Percentiles rank a stretch among this genome's conserved stretches.
Conservation (phyloP, 2,113 vertebrate genomes). For the Leucopsar rothschildi region DNA sequence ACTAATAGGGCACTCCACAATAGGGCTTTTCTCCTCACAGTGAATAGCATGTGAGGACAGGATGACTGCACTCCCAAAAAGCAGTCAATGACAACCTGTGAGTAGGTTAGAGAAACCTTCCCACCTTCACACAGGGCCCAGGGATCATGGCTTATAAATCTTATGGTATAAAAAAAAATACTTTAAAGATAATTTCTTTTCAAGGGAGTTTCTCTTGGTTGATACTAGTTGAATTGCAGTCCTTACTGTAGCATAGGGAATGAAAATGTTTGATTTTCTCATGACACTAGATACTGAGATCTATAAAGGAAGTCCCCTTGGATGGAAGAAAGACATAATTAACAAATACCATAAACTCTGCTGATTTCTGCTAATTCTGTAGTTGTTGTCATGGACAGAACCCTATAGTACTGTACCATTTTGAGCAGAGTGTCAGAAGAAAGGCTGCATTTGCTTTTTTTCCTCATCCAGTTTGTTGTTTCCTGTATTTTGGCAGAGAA, state of each 20-base stretch:
- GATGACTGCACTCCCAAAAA: not conserved
- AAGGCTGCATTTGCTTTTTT: not conserved
- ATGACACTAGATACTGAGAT: not conserved
- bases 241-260: not conserved
- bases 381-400: not conserved
- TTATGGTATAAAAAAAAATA: not conserved
- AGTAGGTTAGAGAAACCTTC: not conserved
- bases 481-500: not conserved
- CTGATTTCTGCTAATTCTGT: not conserved
- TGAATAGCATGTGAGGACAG: not conserved
- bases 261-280: not conserved
- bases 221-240: not conserved
- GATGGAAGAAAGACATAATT: not conserved
- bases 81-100: not conserved
- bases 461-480: not conserved
- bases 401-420: not conserved
- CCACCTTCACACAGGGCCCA: not conserved
- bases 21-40: not conserved
- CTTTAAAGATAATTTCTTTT: not conserved
- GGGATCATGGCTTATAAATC: not conserved
- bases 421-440: not conserved
- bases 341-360: not conserved
- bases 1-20: not conserved
- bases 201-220: not conserved
- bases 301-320: not conserved